Percentiles rank a stretch among this genome's conserved stretches.
Evolutionary conservation across 2,888 invertebrate genomes (phyloP).

Genomic region (Idaea biselata): DNA sequence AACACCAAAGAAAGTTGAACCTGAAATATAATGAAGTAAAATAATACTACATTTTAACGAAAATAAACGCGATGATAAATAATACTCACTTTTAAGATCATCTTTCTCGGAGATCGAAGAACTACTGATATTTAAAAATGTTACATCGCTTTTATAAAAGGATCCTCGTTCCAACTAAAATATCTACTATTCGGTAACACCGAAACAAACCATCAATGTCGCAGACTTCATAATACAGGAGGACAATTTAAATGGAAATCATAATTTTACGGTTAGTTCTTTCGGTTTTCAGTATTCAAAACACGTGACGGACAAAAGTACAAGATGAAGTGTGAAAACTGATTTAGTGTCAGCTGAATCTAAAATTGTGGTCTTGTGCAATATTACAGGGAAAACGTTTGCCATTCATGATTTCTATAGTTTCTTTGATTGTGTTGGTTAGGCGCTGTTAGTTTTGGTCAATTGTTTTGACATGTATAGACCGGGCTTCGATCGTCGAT

Average conservation of each 20-base stretch:
- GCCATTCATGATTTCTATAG: background rate
- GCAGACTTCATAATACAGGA: conserved; percentile 64
- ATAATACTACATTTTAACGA: conserved; percentile 10
- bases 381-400: conserved; percentile 40
- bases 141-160: conserved; percentile 65
- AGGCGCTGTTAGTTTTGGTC: no score
- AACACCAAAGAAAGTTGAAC: conserved; percentile 37
- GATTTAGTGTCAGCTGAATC: conserved; percentile 42
- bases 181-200: conserved; percentile 72
- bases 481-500: no score
- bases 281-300: conserved; percentile 61
- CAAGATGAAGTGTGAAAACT: conserved; percentile 56
- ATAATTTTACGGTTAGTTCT: conserved; percentile 60
- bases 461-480: no score
- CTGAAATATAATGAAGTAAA: conserved; percentile 45
- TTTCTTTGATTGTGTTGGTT: background rate
- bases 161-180: conserved; percentile 64
- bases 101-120: conserved; percentile 67
- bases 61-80: conserved; percentile 12
- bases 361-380: conserved; percentile 38
- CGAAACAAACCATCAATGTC: conserved; percentile 79
- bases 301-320: conserved; percentile 60
- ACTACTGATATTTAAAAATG: conserved; percentile 69
- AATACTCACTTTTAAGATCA: conserved; percentile 69
- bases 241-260: conserved; percentile 76